Evolutionary conservation across 1,140 invertebrate species (phyloP).

Genomic region (Diprion similis): DNA sequence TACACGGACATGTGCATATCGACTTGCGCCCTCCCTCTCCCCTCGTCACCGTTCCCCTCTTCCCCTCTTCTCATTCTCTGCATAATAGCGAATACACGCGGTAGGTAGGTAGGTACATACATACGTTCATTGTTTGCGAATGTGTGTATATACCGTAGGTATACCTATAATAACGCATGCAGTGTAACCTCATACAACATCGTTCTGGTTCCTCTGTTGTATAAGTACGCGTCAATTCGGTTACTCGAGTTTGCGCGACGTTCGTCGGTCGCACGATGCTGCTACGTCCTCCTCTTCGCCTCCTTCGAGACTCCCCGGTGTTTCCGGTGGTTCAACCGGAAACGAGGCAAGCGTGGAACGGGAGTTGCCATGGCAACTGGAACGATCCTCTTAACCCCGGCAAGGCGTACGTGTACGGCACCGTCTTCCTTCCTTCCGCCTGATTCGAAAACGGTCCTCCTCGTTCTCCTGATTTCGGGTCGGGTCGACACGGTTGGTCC

Average conservation of each 20-base stretch:
- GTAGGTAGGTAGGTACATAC: no score
- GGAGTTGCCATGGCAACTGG: conserved; percentile 49
- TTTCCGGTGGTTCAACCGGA: conserved; percentile 35
- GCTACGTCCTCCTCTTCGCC: background rate
- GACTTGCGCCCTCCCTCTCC: no score
- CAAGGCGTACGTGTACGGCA: conserved; percentile 30
- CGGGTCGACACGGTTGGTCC: conserved; percentile 14
- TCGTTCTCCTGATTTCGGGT: conserved; percentile 41
- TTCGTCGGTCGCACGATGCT: conserved; percentile 12
- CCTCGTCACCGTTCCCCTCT: no score
- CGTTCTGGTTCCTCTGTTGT: no score
- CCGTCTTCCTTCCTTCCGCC: conserved; percentile 37
- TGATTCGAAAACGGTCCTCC: conserved; percentile 43
- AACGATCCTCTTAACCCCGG: conserved; percentile 43
- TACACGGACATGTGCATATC: no score
- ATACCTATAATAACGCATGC: no score
- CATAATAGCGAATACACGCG: no score
- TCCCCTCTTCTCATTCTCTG: no score
- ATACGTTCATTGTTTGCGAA: no score
- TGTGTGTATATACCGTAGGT: no score
- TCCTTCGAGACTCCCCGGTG: background rate
- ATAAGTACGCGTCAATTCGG: no score
- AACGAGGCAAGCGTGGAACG: conserved; percentile 45
- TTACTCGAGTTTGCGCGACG: background rate
- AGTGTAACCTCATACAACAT: no score